Evolutionary conservation across 1,140 invertebrate species (phyloP).

Genomic region (Drosophila gunungcola): DNA sequence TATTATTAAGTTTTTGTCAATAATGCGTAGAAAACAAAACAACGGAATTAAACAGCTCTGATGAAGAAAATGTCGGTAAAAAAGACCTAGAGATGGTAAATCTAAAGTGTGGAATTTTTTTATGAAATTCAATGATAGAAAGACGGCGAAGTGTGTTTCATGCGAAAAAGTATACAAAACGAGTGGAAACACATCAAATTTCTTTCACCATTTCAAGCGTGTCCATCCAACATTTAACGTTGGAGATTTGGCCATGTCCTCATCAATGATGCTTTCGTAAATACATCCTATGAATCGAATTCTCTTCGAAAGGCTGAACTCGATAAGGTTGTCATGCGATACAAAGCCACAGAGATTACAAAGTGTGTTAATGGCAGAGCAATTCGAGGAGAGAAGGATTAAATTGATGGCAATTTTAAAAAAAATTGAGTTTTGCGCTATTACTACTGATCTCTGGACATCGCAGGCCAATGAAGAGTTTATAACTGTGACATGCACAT

Average conservation of each 20-base stretch:
- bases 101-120: conserved; percentile 24
- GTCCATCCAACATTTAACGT: neutral
- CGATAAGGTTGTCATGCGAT: neutral
- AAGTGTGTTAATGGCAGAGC: conserved; percentile 7
- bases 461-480: conserved; percentile 18
- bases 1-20: neutral
- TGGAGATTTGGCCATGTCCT: neutral
- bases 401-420: conserved; percentile 18
- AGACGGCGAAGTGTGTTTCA: conserved; percentile 7
- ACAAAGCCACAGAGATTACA: neutral
- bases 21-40: neutral
- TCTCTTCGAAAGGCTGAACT: neutral
- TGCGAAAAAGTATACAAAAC: conserved; percentile 25
- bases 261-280: neutral
- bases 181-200: conserved; percentile 21
- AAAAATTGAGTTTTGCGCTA: conserved; percentile 9
- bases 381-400: neutral
- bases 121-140: conserved; percentile 1
- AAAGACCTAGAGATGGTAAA: conserved; percentile 3
- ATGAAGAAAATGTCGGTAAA: neutral
- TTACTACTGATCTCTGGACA: conserved; percentile 31
- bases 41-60: neutral
- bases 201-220: conserved; percentile 7
- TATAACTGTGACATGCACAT: conserved; percentile 29
- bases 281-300: neutral